Percentiles rank a stretch among this genome's conserved stretches.
Evolutionary conservation across 2,888 invertebrate species (phyloP).

Genomic region (Ditula angustiorana): DNA sequence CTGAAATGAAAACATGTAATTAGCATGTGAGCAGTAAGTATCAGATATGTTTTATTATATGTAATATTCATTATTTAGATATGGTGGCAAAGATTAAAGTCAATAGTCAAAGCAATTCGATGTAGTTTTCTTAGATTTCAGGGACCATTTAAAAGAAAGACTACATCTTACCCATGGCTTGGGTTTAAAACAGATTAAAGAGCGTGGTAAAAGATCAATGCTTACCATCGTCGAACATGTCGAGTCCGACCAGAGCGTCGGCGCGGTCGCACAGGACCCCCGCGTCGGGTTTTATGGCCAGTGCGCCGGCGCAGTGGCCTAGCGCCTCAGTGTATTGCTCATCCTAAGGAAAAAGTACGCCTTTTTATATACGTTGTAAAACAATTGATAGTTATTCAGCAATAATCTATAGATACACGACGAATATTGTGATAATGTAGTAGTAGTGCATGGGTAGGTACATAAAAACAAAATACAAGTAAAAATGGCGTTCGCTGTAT

Average conservation of each 20-base stretch:
- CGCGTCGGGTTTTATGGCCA: conserved; percentile 91
- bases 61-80: neutral
- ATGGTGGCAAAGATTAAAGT: no score
- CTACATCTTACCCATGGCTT: no score
- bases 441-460: no score
- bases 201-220: neutral
- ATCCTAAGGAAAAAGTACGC: conserved; percentile 71
- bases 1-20: conserved; percentile 74
- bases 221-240: conserved; percentile 95
- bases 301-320: conserved; percentile 90
- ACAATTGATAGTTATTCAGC: neutral
- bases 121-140: no score
- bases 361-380: no score
- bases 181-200: no score
- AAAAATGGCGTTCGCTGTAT: no score
- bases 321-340: conserved; percentile 91
- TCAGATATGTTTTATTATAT: neutral
- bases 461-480: no score
- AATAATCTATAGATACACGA: no score
- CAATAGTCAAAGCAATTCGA: neutral
- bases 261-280: conserved; percentile 95
- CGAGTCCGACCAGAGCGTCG: conserved; percentile 95
- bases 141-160: no score
- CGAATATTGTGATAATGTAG: no score
- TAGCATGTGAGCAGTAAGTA: neutral